phyloP scores from a whole-genome alignment of 2,888 invertebrate genomes.

The Philereme vetulata region DNA sequence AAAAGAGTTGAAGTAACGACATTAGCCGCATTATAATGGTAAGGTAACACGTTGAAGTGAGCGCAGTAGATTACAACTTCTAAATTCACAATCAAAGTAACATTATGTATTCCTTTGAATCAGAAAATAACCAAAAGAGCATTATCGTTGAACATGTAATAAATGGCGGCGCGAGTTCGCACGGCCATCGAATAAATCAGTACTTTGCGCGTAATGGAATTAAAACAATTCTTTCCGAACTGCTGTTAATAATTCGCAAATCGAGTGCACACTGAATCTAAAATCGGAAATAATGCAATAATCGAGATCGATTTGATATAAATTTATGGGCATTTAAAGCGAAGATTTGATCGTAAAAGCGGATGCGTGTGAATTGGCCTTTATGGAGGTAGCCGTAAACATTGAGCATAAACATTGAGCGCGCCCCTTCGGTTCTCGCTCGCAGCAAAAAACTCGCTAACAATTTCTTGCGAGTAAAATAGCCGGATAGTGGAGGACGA shows the following conservation, averaged over 20 bases:
- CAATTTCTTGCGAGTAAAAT: conserved; percentile 12
- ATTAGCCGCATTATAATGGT: no score
- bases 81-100: conserved; percentile 23
- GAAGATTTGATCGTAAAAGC: conserved; percentile 32
- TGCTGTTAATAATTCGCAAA: conserved; percentile 7
- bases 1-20: no score
- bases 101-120: conserved; percentile 27
- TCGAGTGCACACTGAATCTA: conserved; percentile 10
- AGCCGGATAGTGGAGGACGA: conserved; percentile 17
- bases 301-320: conserved; percentile 34
- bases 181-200: conserved; percentile 45
- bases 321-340: conserved; percentile 32
- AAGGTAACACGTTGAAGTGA: no score
- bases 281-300: conserved; percentile 26
- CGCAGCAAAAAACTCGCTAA: conserved; percentile 8
- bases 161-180: conserved; percentile 39
- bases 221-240: conserved; percentile 29
- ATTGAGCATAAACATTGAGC: conserved; percentile 27
- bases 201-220: conserved; percentile 45
- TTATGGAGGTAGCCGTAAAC: conserved; percentile 26
- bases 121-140: conserved; percentile 38
- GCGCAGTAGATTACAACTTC: not conserved
- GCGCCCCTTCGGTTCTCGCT: conserved; percentile 7
- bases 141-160: conserved; percentile 43
- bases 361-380: conserved; percentile 25